Conservation (phyloP, 2,888 invertebrate genomes). For the Microdon myrmicae region DNA sequence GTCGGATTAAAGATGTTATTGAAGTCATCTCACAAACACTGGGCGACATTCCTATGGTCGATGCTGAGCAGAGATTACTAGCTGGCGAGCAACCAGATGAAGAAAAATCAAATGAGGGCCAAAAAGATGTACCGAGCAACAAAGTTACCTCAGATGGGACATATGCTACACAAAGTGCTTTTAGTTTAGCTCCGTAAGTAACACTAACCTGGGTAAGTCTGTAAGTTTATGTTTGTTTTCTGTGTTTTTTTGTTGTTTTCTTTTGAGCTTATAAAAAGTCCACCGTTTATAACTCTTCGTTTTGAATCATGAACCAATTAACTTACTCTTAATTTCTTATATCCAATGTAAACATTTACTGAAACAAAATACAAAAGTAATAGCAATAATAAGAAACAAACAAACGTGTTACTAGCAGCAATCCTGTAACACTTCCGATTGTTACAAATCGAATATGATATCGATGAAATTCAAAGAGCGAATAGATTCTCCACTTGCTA, state of each 20-base stretch:
- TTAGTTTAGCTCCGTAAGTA: constrained; percentile 82
- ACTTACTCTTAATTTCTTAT: too few species aligned
- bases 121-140: constrained; percentile 60
- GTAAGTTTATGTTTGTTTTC: neutral
- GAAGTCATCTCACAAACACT: constrained; percentile 78
- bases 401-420: too few species aligned
- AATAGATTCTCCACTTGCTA: too few species aligned
- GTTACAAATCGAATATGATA: too few species aligned
- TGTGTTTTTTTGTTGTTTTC: neutral
- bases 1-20: constrained; percentile 84
- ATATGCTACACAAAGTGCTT: constrained; percentile 97
- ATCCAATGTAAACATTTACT: too few species aligned
- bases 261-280: constrained; percentile 5
- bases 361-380: too few species aligned
- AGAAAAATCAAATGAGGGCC: constrained; percentile 55
- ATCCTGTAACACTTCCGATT: too few species aligned
- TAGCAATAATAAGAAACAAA: too few species aligned
- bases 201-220: neutral
- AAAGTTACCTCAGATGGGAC: constrained; percentile 97
- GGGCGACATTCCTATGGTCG: constrained; percentile 75
- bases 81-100: constrained; percentile 77
- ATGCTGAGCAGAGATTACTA: constrained; percentile 76
- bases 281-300: constrained; percentile 5
- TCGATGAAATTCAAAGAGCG: too few species aligned
- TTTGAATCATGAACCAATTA: too few species aligned